These are phyloP conservation scores for Chiroxiphia lanceolata DNA, from an alignment of 2,797 vertebrate genomes.

Conservation along the genomic window DNA sequence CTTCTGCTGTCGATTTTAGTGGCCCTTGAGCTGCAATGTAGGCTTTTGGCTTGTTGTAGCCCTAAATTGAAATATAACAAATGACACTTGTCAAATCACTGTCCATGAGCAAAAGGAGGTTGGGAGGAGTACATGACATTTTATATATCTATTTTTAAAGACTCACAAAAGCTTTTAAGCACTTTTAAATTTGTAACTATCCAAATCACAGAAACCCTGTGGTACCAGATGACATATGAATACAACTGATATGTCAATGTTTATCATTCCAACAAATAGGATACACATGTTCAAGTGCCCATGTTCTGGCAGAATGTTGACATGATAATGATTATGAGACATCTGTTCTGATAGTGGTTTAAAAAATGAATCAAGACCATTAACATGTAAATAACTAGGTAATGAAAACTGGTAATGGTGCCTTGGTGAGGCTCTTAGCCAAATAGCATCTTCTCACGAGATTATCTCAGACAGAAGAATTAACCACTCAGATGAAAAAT, in stretches of 20 bases:
- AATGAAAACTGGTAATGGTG: not conserved
- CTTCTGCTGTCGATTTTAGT: conserved; percentile 89
- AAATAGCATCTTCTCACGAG: not conserved
- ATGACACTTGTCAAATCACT: conserved; percentile 10
- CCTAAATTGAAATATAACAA: conserved; percentile 75
- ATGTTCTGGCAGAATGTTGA: not conserved
- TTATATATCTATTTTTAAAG: conserved; percentile 9
- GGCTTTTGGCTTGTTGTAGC: conserved; percentile 86
- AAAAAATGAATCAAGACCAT: conserved; percentile 4
- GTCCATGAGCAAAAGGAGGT: not conserved
- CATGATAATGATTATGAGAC: not conserved
- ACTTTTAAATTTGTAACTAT: not conserved
- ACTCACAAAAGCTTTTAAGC: not conserved
- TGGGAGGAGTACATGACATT: not conserved
- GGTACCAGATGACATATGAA: not conserved
- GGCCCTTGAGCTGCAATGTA: conserved; percentile 97
- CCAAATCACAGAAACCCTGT: not conserved
- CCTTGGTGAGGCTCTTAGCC: not conserved
- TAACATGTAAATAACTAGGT: not conserved
- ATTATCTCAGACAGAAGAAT: not conserved
- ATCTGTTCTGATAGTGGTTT: not conserved
- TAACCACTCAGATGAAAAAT: not conserved
- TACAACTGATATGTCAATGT: not conserved
- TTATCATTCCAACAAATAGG: not conserved
- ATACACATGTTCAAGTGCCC: not conserved